phyloP scores from a whole-genome alignment of 1,140 invertebrate species.

The Bombus huntii region DNA sequence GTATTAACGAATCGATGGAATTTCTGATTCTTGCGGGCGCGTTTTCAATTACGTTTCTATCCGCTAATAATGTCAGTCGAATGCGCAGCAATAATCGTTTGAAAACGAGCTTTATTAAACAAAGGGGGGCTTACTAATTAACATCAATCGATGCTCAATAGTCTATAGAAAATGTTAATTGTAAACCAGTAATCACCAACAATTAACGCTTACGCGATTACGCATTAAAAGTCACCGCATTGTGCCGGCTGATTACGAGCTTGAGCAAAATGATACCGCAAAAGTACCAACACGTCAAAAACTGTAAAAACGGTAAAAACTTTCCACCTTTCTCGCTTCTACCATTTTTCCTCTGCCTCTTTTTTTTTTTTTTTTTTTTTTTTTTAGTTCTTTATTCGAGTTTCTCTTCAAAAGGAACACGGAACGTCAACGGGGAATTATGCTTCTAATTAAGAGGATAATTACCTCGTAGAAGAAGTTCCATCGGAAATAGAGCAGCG shows the following conservation, averaged over 20 bases:
- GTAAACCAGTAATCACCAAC: conserved; percentile 58
- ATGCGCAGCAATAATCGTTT: conserved; percentile 23
- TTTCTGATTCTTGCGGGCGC: background rate
- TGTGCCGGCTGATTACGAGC: background rate
- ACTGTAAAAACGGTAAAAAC: background rate
- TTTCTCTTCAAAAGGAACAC: conserved; percentile 4
- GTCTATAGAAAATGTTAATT: conserved; percentile 67
- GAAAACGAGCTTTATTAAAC: conserved; percentile 49
- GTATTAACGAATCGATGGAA: background rate
- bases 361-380: background rate
- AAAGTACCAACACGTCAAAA: background rate
- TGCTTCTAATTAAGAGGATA: conserved; percentile 60
- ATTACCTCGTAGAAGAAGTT: conserved; percentile 44
- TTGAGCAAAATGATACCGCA: background rate
- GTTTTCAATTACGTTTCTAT: background rate
- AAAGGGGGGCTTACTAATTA: conserved; percentile 64
- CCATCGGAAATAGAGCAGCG: conserved; percentile 57
- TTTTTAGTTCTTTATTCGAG: background rate
- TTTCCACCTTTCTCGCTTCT: background rate
- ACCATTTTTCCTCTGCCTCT: too few species aligned
- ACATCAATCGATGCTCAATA: conserved; percentile 65
- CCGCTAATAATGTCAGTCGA: background rate
- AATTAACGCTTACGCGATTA: conserved; percentile 65
- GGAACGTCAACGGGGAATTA: conserved; percentile 18
- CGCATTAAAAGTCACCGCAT: conserved; percentile 52